Evolutionary conservation across 2,888 invertebrate genomes (phyloP).

Genomic region (Branchipolynoe longqiensis): DNA sequence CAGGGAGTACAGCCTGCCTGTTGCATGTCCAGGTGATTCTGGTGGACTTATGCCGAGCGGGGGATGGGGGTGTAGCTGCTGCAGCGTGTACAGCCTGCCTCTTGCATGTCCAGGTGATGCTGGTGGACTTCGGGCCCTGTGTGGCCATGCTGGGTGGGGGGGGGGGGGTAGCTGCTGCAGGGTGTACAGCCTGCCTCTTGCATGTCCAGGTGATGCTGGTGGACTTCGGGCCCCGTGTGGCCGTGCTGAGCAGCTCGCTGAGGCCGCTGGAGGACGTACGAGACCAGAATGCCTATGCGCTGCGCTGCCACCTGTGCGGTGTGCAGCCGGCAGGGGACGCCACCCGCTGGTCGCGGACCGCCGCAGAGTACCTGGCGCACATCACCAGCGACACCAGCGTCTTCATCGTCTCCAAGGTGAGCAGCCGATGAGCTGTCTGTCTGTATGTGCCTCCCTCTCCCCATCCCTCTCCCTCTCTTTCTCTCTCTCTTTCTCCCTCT

Average conservation of each 20-base stretch:
- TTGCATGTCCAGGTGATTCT: too few relatives aligned
- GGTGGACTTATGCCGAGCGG: too few relatives aligned
- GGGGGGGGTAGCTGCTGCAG: too few relatives aligned
- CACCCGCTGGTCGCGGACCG: constrained; percentile 77
- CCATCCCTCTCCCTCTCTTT: too few relatives aligned
- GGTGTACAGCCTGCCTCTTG: too few relatives aligned
- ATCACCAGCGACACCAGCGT: neutral
- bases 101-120: too few relatives aligned
- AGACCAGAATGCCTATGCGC: constrained; percentile 84
- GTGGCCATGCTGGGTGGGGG: too few relatives aligned
- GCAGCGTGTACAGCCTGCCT: neutral
- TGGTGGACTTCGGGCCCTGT: constrained; percentile 84
- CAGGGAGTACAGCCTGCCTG: neutral
- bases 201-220: constrained; percentile 86
- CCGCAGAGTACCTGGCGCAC: constrained; percentile 70
- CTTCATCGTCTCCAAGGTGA: constrained; percentile 55
- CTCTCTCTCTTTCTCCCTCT: too few relatives aligned
- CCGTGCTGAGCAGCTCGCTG: constrained; percentile 83
- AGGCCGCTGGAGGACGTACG: constrained; percentile 84
- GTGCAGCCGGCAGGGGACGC: constrained; percentile 86
- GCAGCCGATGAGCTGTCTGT: too few relatives aligned
- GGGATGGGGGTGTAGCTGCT: too few relatives aligned
- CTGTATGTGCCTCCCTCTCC: too few relatives aligned
- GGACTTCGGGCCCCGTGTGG: constrained; percentile 86
- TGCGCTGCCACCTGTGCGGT: constrained; percentile 87